Conservation (phyloP, 2,113 vertebrate species). For the Bubo bubo region DNA sequence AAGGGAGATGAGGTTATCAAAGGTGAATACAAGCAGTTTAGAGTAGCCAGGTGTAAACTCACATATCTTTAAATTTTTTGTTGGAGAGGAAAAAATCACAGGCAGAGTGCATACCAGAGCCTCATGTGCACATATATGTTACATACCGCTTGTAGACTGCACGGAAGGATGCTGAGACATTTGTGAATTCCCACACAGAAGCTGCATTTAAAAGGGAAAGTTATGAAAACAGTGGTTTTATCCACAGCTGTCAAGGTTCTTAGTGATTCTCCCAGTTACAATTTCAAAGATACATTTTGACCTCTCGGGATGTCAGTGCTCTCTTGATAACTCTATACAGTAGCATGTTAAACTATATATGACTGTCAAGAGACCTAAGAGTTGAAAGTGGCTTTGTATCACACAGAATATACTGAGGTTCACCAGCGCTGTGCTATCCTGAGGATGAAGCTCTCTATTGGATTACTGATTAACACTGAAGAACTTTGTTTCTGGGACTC, state of each 20-base stretch:
- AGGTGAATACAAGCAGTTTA: neutral
- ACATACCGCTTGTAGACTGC: neutral
- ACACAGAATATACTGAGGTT: neutral
- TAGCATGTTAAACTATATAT: neutral
- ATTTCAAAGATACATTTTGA: neutral
- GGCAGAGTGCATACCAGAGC: neutral
- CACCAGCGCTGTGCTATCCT: neutral
- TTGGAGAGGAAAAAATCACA: neutral
- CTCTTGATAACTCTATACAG: neutral
- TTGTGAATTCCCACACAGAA: neutral
- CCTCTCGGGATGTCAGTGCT: neutral
- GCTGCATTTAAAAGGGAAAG: neutral
- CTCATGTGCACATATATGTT: neutral
- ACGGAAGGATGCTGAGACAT: neutral
- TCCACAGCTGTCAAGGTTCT: neutral
- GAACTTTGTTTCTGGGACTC: neutral
- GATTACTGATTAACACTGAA: neutral
- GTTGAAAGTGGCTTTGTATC: neutral
- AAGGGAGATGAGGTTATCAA: neutral
- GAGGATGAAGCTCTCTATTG: neutral
- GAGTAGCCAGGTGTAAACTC: neutral
- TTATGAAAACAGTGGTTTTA: neutral
- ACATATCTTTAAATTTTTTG: neutral
- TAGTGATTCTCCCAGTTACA: neutral
- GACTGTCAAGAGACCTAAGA: neutral